Conservation (phyloP, 2,888 invertebrate species). For the Morpho achilles region DNA sequence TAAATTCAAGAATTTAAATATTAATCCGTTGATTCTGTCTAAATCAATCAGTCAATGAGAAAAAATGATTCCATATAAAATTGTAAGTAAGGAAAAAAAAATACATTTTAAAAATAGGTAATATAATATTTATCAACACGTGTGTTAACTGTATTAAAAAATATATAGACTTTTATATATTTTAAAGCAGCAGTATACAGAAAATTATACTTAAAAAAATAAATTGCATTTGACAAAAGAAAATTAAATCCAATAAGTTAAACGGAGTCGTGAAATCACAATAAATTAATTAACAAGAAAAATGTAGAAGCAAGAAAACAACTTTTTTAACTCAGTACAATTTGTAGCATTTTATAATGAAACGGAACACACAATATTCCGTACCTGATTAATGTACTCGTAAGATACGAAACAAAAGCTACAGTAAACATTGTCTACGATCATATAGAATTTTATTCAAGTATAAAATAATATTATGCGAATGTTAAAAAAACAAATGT, state of each 20-base stretch:
- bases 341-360: slow-evolving; percentile 4
- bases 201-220: background rate
- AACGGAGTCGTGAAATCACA: slow-evolving; percentile 13
- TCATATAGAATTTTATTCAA: background rate
- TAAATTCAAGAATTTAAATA: background rate
- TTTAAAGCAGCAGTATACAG: too few relatives aligned
- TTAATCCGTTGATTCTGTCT: background rate
- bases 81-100: too few relatives aligned
- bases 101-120: too few relatives aligned
- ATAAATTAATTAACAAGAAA: slow-evolving; percentile 15
- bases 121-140: background rate
- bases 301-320: slow-evolving; percentile 13
- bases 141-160: background rate
- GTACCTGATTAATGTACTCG: too few relatives aligned
- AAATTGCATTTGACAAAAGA: slow-evolving; percentile 1
- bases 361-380: background rate
- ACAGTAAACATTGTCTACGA: too few relatives aligned
- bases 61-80: too few relatives aligned
- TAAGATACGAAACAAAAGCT: background rate
- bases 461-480: background rate
- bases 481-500: too few relatives aligned
- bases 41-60: too few relatives aligned
- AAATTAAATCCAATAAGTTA: slow-evolving; percentile 6
- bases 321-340: slow-evolving; percentile 2
- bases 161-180: background rate